phyloP scores from a whole-genome alignment of 1,140 invertebrate species.

The Drosophila trapezifrons region DNA sequence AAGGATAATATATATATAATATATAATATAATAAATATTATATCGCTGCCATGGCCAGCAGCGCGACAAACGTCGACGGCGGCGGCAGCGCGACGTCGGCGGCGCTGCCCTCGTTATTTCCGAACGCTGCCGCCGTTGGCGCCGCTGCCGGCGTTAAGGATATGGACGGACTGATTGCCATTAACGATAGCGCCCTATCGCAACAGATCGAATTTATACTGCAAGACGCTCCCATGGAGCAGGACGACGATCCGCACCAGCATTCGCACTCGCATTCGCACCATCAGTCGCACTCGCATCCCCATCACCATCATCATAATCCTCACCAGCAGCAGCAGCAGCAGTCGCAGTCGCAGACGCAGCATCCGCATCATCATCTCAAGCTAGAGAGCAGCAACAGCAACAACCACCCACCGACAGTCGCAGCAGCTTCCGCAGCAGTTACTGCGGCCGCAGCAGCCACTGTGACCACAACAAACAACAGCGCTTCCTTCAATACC shows the following conservation, averaged over 20 bases:
- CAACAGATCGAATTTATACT: constrained; percentile 84
- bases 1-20: constrained; percentile 2
- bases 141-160: constrained; percentile 63
- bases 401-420: constrained; percentile 74
- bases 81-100: constrained; percentile 34
- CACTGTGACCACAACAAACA: constrained; percentile 34
- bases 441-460: not conserved
- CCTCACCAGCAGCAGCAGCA: constrained; percentile 21
- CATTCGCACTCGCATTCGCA: constrained; percentile 33
- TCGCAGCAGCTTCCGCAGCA: constrained; percentile 45
- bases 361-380: constrained; percentile 28
- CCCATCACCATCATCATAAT: constrained; percentile 27
- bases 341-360: constrained; percentile 18
- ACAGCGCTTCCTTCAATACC: constrained; percentile 44
- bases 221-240: constrained; percentile 84
- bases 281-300: constrained; percentile 31
- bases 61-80: constrained; percentile 48
- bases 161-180: constrained; percentile 81
- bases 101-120: constrained; percentile 67
- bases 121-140: constrained; percentile 38
- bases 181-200: constrained; percentile 83
- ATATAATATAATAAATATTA: constrained; percentile 15
- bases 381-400: constrained; percentile 42
- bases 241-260: constrained; percentile 68
- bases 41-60: constrained; percentile 63